Evolutionary conservation across 92 coral and sea anemone genomes (phyloP).

Genomic region (Virgularia gustaviana): DNA sequence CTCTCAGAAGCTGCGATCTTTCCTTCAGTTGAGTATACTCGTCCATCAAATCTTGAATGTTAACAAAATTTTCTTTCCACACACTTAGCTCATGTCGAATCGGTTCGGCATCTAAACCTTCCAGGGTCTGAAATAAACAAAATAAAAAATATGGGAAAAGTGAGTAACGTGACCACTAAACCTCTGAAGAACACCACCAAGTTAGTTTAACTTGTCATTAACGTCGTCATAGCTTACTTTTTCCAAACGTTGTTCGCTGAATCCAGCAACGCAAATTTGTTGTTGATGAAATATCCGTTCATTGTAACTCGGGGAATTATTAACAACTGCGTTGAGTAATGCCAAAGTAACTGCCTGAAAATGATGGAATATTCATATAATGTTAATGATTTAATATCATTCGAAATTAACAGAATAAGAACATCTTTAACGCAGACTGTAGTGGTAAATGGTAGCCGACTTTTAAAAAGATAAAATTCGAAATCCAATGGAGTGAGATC

Average conservation of each 20-base stretch:
- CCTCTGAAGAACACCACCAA: neutral
- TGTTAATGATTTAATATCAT: neutral
- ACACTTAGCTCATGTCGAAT: conserved; percentile 74
- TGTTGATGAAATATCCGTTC: conserved; percentile 87
- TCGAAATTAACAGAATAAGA: too few relatives aligned
- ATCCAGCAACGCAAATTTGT: conserved; percentile 84
- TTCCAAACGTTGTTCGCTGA: conserved; percentile 78
- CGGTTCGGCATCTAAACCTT: conserved; percentile 79
- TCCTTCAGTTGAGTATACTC: conserved; percentile 83
- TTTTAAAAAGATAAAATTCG: too few relatives aligned
- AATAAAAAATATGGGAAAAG: neutral
- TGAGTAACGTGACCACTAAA: neutral
- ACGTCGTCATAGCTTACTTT: conserved; percentile 48
- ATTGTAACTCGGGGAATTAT: conserved; percentile 75
- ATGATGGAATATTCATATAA: neutral
- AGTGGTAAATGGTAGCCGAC: too few relatives aligned
- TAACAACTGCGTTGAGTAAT: conserved; percentile 74
- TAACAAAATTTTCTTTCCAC: conserved; percentile 82
- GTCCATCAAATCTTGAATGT: conserved; percentile 86
- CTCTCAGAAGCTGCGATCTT: conserved; percentile 83
- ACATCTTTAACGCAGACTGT: too few relatives aligned
- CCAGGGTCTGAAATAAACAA: conserved; percentile 58
- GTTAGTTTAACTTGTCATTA: neutral
- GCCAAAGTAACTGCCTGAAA: conserved; percentile 71
- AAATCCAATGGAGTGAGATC: too few relatives aligned